Conservation (phyloP, 2,797 vertebrate genomes). For the Otolemur crassicaudatus region DNA sequence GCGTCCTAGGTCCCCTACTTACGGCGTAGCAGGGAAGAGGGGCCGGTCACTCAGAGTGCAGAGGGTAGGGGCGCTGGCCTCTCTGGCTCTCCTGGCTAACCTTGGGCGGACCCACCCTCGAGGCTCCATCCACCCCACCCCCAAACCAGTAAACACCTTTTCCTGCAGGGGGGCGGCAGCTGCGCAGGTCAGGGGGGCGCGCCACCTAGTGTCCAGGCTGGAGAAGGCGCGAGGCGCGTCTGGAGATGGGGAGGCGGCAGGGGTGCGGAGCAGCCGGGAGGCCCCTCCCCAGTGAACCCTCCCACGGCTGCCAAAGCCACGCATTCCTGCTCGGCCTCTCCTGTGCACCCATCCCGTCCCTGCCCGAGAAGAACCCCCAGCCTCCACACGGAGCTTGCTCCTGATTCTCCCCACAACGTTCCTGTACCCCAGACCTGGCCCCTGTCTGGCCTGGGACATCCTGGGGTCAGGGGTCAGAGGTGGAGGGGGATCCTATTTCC, state of each 20-base stretch:
- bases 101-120: neutral
- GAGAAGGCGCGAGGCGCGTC: neutral
- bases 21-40: neutral
- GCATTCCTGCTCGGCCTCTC: neutral
- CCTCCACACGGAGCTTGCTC: neutral
- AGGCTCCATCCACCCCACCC: constrained; percentile 20
- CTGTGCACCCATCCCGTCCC: neutral
- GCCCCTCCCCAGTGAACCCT: neutral
- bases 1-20: neutral
- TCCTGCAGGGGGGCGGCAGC: neutral
- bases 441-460: neutral
- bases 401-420: neutral
- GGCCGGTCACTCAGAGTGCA: neutral
- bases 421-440: neutral
- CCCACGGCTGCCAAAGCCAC: neutral
- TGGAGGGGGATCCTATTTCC: neutral
- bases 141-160: constrained; percentile 60
- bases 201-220: constrained; percentile 62
- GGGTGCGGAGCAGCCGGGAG: fast-evolving
- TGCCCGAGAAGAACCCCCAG: neutral
- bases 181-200: neutral
- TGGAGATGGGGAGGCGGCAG: fast-evolving
- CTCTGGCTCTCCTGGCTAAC: constrained; percentile 32
- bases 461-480: neutral
- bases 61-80: constrained; percentile 28